Evolutionary conservation across 2,797 vertebrate genomes (phyloP).

Genomic region (Chrysocyon brachyurus): DNA sequence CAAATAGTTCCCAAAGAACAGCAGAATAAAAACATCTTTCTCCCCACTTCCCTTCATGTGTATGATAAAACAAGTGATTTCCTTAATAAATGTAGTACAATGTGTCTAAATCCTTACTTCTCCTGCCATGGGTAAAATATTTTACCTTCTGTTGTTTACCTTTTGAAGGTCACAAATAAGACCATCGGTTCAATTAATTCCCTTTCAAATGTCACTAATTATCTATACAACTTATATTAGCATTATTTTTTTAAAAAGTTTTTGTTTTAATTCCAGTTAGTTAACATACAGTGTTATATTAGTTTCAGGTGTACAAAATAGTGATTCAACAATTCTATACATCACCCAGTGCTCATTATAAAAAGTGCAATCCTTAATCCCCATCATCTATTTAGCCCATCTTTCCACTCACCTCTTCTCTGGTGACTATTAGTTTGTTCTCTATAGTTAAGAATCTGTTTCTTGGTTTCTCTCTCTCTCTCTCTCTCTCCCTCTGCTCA

Average conservation of each 20-base stretch:
- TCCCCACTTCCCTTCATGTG: not conserved
- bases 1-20: conserved; percentile 33
- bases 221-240: not conserved
- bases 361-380: not conserved
- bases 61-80: not conserved
- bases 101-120: conserved; percentile 21
- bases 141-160: not conserved
- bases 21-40: not conserved
- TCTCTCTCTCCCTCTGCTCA: not conserved
- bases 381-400: not conserved
- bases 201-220: not conserved
- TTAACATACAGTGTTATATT: not conserved
- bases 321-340: not conserved
- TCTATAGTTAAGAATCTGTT: not conserved
- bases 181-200: conserved; percentile 56
- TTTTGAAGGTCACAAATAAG: conserved; percentile 25
- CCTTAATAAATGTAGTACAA: not conserved
- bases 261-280: not conserved
- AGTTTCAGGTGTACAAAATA: not conserved
- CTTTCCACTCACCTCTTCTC: no score
- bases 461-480: not conserved
- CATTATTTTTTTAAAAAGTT: not conserved
- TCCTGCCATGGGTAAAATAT: not conserved
- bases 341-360: not conserved
- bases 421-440: not conserved